Conservation (phyloP, 2,797 vertebrate species). For the Sebastes diploproa region DNA sequence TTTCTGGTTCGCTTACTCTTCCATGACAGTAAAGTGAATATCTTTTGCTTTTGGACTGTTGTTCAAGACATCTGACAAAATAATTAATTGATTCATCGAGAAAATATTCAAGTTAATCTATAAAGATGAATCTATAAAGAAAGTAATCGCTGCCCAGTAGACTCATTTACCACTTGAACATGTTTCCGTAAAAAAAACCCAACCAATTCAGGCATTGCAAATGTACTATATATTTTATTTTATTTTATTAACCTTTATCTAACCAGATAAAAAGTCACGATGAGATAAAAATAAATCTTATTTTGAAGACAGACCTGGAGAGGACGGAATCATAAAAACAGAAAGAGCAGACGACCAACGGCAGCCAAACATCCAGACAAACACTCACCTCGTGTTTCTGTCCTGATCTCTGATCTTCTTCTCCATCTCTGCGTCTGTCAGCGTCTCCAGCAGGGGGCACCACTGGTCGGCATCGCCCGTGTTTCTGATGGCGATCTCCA, state of each 20-base stretch:
- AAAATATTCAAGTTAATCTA: neutral
- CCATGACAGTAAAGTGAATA: neutral
- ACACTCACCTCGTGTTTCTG: constrained; percentile 92
- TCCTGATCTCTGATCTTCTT: constrained; percentile 98
- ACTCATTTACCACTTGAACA: neutral
- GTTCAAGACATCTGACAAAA: neutral
- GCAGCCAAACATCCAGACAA: neutral
- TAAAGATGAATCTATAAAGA: neutral
- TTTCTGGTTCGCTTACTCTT: neutral
- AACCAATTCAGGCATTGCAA: no score
- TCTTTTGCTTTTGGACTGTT: neutral
- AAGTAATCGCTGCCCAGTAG: no score
- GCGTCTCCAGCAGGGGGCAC: constrained; percentile 96
- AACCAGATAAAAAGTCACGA: neutral
- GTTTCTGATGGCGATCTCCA: constrained; percentile 97
- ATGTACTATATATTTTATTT: neutral
- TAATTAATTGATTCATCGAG: no score
- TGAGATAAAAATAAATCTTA: neutral
- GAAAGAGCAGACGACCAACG: neutral
- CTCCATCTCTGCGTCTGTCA: constrained; percentile 97
- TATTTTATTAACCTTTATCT: neutral
- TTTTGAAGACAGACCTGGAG: neutral
- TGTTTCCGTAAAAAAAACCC: neutral
- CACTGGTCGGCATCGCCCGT: constrained; percentile 97
- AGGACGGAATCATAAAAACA: neutral